Percentiles rank a stretch among this genome's conserved stretches.
phyloP scores from a whole-genome alignment of 2,113 vertebrate species.

The Brienomyrus brachyistius region DNA sequence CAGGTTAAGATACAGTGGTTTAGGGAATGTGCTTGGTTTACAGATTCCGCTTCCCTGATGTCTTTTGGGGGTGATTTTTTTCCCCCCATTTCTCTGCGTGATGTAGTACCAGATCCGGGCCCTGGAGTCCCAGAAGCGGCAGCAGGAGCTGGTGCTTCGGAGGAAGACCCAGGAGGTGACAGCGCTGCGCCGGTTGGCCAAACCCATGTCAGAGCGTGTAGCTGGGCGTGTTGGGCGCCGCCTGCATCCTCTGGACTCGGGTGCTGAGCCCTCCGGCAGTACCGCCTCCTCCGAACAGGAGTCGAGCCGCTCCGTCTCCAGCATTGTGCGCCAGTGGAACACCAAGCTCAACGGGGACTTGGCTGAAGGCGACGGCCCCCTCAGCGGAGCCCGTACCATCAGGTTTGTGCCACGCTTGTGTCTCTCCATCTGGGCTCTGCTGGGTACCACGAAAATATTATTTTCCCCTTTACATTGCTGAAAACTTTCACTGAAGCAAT shows the following conservation, averaged over 20 bases:
- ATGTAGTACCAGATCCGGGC: conserved; percentile 87
- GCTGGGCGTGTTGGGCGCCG: conserved; percentile 65
- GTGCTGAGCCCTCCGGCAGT: conserved; percentile 76
- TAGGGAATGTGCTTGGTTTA: neutral
- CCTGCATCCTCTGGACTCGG: conserved; percentile 65
- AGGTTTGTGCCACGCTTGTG: conserved; percentile 29
- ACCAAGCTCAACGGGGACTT: conserved; percentile 78
- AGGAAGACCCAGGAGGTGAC: conserved; percentile 94
- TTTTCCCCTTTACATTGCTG: neutral
- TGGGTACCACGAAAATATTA: neutral
- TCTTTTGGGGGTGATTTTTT: neutral
- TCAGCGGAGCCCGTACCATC: conserved; percentile 48
- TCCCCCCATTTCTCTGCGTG: neutral
- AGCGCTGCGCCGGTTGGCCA: conserved; percentile 80
- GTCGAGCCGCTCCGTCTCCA: conserved; percentile 74
- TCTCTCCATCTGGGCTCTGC: neutral
- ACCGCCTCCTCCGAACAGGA: conserved; percentile 82
- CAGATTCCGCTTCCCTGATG: neutral
- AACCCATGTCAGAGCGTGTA: conserved; percentile 84
- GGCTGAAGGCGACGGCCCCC: conserved; percentile 59
- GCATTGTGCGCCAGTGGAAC: conserved; percentile 93
- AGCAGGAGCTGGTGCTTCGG: conserved; percentile 88
- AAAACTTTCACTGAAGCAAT: neutral
- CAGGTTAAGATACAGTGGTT: neutral
- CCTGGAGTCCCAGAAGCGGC: conserved; percentile 90